A percentile compares a stretch with the other conserved stretches of the same genome.
These are phyloP conservation scores for Drosophila mauritiana DNA, from an alignment of 1,140 invertebrate genomes.

Conservation along the genomic window DNA sequence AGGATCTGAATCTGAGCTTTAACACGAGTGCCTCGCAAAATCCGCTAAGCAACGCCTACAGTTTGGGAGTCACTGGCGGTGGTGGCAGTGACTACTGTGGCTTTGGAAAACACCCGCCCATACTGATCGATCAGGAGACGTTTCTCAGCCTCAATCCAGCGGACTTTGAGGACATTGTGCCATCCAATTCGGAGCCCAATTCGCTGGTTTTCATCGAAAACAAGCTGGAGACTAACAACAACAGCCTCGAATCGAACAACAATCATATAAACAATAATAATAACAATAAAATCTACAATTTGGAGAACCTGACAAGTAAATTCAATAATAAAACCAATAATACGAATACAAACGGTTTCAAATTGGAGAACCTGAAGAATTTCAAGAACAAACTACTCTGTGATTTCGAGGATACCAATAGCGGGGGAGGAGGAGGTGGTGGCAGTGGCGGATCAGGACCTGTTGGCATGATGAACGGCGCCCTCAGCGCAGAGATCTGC, in stretches of 20 bases:
- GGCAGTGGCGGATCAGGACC: slow-evolving; percentile 26
- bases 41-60: slow-evolving; percentile 73
- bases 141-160: slow-evolving; percentile 82
- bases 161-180: slow-evolving; percentile 83
- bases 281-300: slow-evolving; percentile 66
- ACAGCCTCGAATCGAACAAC: slow-evolving; percentile 62
- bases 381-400: slow-evolving; percentile 84
- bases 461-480: slow-evolving; percentile 76
- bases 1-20: slow-evolving; percentile 82
- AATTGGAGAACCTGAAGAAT: slow-evolving; percentile 82
- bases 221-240: slow-evolving; percentile 71
- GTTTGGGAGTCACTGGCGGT: slow-evolving; percentile 52
- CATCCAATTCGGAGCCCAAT: slow-evolving; percentile 80
- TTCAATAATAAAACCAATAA: slow-evolving; percentile 82
- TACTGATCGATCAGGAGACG: slow-evolving; percentile 83
- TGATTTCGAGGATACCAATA: slow-evolving; percentile 74
- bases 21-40: slow-evolving; percentile 70
- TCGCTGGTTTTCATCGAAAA: slow-evolving; percentile 80
- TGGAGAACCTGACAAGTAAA: slow-evolving; percentile 79
- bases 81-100: slow-evolving; percentile 34
- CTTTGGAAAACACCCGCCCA: slow-evolving; percentile 72
- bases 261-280: slow-evolving; percentile 51
- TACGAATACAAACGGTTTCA: slow-evolving; percentile 83
- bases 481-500: slow-evolving; percentile 80
- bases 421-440: slow-evolving; percentile 4